phyloP scores from a whole-genome alignment of 2,797 vertebrate genomes.

The Sebastolobus alascanus region DNA sequence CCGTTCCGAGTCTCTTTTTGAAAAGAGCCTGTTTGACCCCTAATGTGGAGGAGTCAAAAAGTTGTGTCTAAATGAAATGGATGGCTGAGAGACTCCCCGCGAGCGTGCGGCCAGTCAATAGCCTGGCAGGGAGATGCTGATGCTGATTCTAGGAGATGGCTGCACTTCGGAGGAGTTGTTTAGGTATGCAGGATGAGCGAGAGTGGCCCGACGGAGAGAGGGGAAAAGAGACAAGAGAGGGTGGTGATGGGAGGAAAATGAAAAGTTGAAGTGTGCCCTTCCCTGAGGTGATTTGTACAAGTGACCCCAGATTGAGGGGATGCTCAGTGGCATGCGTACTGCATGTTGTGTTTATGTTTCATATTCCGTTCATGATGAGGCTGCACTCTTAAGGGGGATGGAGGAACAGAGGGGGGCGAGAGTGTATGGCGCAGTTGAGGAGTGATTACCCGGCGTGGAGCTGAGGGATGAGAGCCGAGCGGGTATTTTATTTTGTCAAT shows the following conservation, averaged over 20 bases:
- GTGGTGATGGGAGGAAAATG: conserved; percentile 60
- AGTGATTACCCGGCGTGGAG: conserved; percentile 76
- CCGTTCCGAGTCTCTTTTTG: conserved; percentile 55
- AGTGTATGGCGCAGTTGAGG: conserved; percentile 63
- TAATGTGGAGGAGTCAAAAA: conserved; percentile 67
- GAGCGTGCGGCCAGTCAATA: conserved; percentile 64
- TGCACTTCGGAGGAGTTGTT: conserved; percentile 54
- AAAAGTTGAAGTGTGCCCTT: conserved; percentile 66
- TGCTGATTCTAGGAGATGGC: conserved; percentile 72
- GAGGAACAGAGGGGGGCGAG: conserved; percentile 32
- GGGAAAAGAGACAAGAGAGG: conserved; percentile 9
- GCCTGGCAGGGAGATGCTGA: conserved; percentile 60
- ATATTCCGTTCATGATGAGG: conserved; percentile 59
- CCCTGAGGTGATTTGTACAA: conserved; percentile 64
- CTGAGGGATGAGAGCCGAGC: conserved; percentile 77
- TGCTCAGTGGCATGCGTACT: conserved; percentile 19
- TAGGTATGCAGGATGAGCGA: conserved; percentile 61
- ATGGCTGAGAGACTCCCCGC: conserved; percentile 61
- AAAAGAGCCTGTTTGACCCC: conserved; percentile 68
- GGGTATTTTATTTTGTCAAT: conserved; percentile 87
- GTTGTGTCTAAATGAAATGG: conserved; percentile 68
- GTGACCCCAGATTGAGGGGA: conserved; percentile 65
- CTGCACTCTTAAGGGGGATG: conserved; percentile 26
- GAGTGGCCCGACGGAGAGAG: neutral
- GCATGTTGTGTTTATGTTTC: conserved; percentile 59